Base-by-base conservation (phyloP, 2,888 invertebrate species). In the Lumbricus terrestris region DNA sequence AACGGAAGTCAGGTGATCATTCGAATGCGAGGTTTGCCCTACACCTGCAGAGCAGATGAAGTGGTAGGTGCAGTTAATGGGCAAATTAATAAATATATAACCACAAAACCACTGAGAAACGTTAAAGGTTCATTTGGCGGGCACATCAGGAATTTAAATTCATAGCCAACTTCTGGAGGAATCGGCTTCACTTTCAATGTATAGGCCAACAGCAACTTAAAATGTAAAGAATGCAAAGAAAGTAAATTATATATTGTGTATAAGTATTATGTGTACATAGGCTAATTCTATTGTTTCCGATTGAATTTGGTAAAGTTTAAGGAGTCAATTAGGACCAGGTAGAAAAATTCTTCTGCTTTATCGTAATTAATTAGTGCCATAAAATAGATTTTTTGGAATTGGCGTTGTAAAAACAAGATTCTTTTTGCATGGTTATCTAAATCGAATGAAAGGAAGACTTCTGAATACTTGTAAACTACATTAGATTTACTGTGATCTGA, bases 1-100 rank as follows among this genome's bases (percentile, higher is more conserved):
- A 88, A 88, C 15, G 98, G 98, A 47, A 98, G 98, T 69, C 97
- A 98, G 95, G 98, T 99, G 92, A 99, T 99, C 93, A 97, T 99
- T 92, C 96, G 99, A 92, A 99, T 99, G 99, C 96, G 99, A 90
- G 99, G 99, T 0, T 96, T 99, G 93, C 99, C 99, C 0, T 99
- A 99, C 95, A 99, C 99, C 94, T 98, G 99, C 93, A 98, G 98
- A 13, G 97, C 98, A 29, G 97, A 98, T 94, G 98, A 99, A 97
- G 99, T 99, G 95, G 99, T 99, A 94, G 96, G 97, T 96, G 29
- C 69, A 69, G 8, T 69, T n/a, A 69, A 29, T 29, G 0, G n/a
- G 13, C 69, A 69, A n/a, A 69, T n/a, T 29, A n/a, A n/a, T 47
- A 47, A 47, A 47, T 47, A 47, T 1, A 47, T 47, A 40, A 11